phyloP scores from a whole-genome alignment of 2,113 vertebrate genomes.

The Pomatostomus ruficeps region DNA sequence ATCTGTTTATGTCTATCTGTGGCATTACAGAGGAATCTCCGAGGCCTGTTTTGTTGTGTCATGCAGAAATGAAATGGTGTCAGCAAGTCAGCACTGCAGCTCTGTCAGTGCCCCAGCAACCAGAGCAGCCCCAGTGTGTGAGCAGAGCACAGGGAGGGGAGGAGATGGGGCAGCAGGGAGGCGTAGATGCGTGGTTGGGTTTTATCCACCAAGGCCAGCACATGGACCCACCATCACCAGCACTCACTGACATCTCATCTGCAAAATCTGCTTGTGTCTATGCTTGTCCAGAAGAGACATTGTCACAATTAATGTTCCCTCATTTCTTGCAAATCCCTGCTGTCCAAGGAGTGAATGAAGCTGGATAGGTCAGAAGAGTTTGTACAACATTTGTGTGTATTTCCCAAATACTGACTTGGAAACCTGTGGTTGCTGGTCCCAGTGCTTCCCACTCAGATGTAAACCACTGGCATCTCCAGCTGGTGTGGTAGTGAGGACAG shows the following conservation, averaged over 20 bases:
- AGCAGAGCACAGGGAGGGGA: not conserved
- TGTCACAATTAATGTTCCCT: not conserved
- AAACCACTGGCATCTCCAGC: not conserved
- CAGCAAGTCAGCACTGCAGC: not conserved
- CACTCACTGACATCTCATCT: not conserved
- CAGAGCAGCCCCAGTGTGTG: fast-evolving
- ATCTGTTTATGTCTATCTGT: conserved; percentile 39
- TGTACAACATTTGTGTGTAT: not conserved
- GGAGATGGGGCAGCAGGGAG: fast-evolving
- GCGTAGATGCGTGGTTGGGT: not conserved
- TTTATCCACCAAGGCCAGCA: fast-evolving
- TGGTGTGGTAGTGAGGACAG: not conserved
- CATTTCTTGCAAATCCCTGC: not conserved
- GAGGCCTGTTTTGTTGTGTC: not conserved
- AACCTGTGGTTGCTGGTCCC: not conserved
- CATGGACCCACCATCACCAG: not conserved
- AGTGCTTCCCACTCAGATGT: not conserved
- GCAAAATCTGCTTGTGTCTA: fast-evolving
- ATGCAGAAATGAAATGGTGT: not conserved
- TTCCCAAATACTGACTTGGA: not conserved
- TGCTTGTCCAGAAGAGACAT: not conserved
- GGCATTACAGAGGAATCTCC: not conserved
- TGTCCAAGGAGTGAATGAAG: not conserved
- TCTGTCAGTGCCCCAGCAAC: not conserved
- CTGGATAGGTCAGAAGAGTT: not conserved